Conservation (phyloP, 2,113 vertebrate species). For the Bujurquina vittata region DNA sequence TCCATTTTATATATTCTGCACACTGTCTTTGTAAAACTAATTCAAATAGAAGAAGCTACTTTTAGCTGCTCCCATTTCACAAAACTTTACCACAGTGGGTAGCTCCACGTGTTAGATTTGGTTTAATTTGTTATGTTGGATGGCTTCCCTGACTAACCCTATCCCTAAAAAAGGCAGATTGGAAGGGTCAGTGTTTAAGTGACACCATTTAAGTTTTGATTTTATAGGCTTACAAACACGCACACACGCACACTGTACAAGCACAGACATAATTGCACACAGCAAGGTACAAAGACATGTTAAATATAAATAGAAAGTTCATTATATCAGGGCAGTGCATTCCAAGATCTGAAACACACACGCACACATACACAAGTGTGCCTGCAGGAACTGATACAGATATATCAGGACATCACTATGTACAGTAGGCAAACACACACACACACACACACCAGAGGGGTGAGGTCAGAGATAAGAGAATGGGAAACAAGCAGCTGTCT, state of each 20-base stretch:
- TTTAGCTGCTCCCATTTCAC: too few relatives aligned
- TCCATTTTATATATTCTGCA: not conserved
- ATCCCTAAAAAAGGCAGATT: too few relatives aligned
- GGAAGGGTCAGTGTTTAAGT: too few relatives aligned
- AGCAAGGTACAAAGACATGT: not conserved
- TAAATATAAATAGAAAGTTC: slow-evolving; percentile 4
- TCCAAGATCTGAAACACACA: slow-evolving; percentile 5
- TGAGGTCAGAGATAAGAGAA: slow-evolving; percentile 57
- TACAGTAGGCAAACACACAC: slow-evolving; percentile 16
- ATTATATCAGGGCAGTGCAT: slow-evolving; percentile 3
- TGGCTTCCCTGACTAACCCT: too few relatives aligned
- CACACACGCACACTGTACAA: too few relatives aligned
- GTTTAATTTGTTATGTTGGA: too few relatives aligned
- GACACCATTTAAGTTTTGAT: too few relatives aligned
- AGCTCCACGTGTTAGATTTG: too few relatives aligned
- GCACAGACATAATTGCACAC: not conserved
- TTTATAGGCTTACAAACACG: too few relatives aligned
- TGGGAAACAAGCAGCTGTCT: slow-evolving; percentile 57
- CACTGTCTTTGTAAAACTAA: not conserved
- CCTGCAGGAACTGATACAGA: not conserved
- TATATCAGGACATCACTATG: slow-evolving; percentile 31
- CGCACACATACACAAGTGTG: not conserved
- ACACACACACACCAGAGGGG: slow-evolving; percentile 18
- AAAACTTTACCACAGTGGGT: not conserved
- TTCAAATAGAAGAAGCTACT: not conserved